phyloP scores from a whole-genome alignment of 2,888 invertebrate genomes.

The Ophion obscuratus region DNA sequence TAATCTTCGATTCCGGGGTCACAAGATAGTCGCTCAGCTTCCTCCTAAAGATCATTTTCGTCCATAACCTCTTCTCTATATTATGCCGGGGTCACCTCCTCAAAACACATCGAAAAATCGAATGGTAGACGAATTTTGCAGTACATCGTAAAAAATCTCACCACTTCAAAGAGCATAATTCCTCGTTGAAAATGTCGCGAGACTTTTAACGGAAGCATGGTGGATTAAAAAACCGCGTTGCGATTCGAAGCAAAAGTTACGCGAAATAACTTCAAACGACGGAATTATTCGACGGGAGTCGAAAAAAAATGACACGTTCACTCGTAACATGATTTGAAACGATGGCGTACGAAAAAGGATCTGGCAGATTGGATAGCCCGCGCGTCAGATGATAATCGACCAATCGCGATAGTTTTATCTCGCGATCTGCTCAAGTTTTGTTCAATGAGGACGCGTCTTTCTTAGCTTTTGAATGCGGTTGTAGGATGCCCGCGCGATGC shows the following conservation, averaged over 20 bases:
- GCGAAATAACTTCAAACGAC: background rate
- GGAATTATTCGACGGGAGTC: background rate
- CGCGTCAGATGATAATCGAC: slow-evolving; percentile 43
- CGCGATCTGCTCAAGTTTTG: slow-evolving; percentile 23
- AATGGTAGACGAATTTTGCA: background rate
- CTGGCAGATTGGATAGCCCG: background rate
- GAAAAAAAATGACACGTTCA: background rate
- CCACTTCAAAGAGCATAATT: background rate
- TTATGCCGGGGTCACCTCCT: too few relatives aligned
- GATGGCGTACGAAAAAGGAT: slow-evolving; percentile 6
- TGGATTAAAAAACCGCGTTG: background rate
- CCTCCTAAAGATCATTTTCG: too few relatives aligned
- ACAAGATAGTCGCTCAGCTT: too few relatives aligned
- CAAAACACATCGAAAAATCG: background rate
- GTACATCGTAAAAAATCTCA: background rate
- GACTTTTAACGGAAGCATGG: background rate
- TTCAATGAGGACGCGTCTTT: slow-evolving; percentile 64
- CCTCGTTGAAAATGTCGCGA: background rate
- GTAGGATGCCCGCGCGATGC: slow-evolving; percentile 62
- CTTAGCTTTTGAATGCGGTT: slow-evolving; percentile 51
- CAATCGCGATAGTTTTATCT: slow-evolving; percentile 34
- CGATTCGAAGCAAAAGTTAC: background rate
- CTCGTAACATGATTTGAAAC: slow-evolving; percentile 4
- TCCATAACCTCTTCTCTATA: too few relatives aligned
- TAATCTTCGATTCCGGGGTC: too few relatives aligned